Conservation (phyloP, 1,140 invertebrate genomes). For the Thaumetopoea pityocampa region DNA sequence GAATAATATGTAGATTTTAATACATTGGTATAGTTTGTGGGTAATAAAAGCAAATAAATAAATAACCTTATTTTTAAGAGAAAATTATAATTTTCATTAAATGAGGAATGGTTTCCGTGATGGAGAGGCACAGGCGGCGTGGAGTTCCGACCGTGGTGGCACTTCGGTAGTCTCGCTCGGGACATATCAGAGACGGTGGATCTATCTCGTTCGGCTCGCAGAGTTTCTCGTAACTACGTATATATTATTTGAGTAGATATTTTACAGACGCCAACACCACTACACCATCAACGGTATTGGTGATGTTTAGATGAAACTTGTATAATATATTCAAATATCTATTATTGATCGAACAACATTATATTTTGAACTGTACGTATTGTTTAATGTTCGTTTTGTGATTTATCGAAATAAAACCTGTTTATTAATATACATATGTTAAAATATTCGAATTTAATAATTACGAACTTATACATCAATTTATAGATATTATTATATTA, state of each 20-base stretch:
- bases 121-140: no score
- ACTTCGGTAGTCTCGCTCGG: slow-evolving; percentile 12
- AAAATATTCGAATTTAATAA: slow-evolving; percentile 76
- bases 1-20: no score
- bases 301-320: slow-evolving; percentile 47
- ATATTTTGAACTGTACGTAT: slow-evolving; percentile 56
- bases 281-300: slow-evolving; percentile 24
- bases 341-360: slow-evolving; percentile 57
- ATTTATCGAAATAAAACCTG: slow-evolving; percentile 72
- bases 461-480: slow-evolving; percentile 75
- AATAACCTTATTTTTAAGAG: no score
- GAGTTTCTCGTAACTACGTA: slow-evolving; percentile 16
- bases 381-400: slow-evolving; percentile 57
- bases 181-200: slow-evolving; percentile 27
- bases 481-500: slow-evolving; percentile 76
- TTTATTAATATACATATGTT: slow-evolving; percentile 76
- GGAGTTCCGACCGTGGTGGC: not conserved
- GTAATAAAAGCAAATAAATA: no score
- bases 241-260: slow-evolving; percentile 17
- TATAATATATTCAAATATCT: slow-evolving; percentile 38
- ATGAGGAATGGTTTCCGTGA: no score
- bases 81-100: no score
- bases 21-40: no score
- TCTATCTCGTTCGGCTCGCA: slow-evolving; percentile 16
- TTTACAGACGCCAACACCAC: slow-evolving; percentile 26